Evolutionary conservation across 2,888 invertebrate species (phyloP).

Genomic region (Endotricha flammealis): DNA sequence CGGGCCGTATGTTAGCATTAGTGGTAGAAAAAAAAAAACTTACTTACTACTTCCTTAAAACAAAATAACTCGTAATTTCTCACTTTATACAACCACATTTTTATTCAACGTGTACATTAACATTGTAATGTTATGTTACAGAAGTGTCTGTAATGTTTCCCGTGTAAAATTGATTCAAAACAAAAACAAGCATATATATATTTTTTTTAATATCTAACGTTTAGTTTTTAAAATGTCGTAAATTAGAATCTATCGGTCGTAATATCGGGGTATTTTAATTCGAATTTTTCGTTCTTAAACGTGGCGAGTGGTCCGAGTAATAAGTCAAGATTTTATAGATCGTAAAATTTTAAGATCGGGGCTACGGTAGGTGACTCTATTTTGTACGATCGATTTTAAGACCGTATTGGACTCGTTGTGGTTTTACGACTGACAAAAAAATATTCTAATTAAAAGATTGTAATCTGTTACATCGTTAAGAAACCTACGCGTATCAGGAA

Average conservation of each 20-base stretch:
- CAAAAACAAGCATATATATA: too few species aligned
- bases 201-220: constrained; percentile 38
- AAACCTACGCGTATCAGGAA: too few species aligned
- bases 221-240: constrained; percentile 64
- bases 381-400: constrained; percentile 48
- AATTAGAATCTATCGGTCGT: constrained; percentile 72
- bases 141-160: too few species aligned
- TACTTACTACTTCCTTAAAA: too few species aligned
- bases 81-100: too few species aligned
- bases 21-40: too few species aligned
- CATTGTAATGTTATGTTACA: too few species aligned
- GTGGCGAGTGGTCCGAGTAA: constrained; percentile 49
- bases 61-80: too few species aligned
- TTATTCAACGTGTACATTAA: too few species aligned
- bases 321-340: constrained; percentile 72
- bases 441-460: constrained; percentile 27
- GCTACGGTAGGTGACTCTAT: constrained; percentile 50
- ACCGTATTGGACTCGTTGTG: constrained; percentile 35
- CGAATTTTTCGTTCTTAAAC: constrained; percentile 53
- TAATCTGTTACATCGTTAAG: too few species aligned
- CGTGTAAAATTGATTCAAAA: too few species aligned
- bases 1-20: too few species aligned
- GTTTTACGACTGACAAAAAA: constrained; percentile 36
- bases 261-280: constrained; percentile 68
- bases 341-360: constrained; percentile 69